phyloP scores from a whole-genome alignment of 2,797 vertebrate genomes.

The Channa striata region DNA sequence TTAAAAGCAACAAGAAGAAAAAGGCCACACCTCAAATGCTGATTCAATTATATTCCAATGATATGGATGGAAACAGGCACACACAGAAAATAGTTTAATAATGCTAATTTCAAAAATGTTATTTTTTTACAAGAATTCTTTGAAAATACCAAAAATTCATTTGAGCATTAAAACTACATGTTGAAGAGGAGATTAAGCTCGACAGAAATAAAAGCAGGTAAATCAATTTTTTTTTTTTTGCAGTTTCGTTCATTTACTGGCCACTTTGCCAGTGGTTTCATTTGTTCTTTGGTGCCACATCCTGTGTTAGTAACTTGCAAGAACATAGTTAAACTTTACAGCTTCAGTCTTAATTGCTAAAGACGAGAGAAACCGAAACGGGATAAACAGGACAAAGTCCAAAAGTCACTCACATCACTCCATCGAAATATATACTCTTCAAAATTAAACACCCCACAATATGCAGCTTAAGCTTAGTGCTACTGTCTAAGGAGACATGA shows the following conservation, averaged over 20 bases:
- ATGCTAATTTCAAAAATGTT: not conserved
- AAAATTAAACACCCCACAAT: not conserved
- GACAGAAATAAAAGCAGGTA: not conserved
- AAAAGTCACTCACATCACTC: constrained; percentile 34
- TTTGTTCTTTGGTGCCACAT: constrained; percentile 37
- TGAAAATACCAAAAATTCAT: not conserved
- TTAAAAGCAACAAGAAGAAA: not conserved
- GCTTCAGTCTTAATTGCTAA: constrained; percentile 58
- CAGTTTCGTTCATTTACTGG: constrained; percentile 23
- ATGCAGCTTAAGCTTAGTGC: too few species aligned
- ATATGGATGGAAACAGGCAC: not conserved
- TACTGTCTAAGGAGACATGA: too few species aligned
- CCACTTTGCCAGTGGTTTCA: constrained; percentile 30
- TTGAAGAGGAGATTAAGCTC: constrained; percentile 12
- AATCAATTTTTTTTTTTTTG: constrained; percentile 22
- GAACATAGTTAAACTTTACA: constrained; percentile 26
- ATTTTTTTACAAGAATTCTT: not conserved
- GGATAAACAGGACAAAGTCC: constrained; percentile 37
- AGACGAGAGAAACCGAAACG: constrained; percentile 41
- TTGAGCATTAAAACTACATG: not conserved
- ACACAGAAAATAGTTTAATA: not conserved
- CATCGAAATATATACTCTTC: constrained; percentile 18
- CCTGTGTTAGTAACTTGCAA: constrained; percentile 43
- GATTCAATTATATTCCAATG: not conserved
- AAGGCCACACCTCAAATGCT: not conserved